Evolutionary conservation across 1,140 invertebrate species (phyloP), one percentile per base, ranked within the genome.

Genomic region (Tenebrio molitor): DNA sequence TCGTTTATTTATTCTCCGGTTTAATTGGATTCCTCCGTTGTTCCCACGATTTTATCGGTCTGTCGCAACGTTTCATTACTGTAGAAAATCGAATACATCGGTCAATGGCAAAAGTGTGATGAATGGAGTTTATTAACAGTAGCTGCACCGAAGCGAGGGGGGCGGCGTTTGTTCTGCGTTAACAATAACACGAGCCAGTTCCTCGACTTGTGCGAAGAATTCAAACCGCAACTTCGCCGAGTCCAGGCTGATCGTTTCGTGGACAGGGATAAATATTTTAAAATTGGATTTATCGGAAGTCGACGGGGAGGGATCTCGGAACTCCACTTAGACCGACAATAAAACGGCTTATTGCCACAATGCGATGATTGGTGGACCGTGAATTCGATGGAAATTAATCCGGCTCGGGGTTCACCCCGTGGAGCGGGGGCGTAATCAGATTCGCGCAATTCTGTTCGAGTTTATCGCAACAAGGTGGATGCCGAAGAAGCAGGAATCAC

Each of bases 361-460:
- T 58, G 23, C 10, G 23, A 29, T 58, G 23, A 58, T 1, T 58
- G 50, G 1, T 58, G 50, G 50, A 14, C 21, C 50, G 50, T 58
- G 50, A 58, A 58, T 58, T 29, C 15, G 50, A 58, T 58, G 50
- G 50, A 58, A 58, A 58, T 58, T 58, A 58, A 58, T 58, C 50
- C 21, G 50, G 12, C 29, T n/a, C 23, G n/a, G 12, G 15, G 21
- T 58, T 58, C 14, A 21, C 44, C 6, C 36, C 36, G 5, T 12
- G 5, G 12, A 39, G 36, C 2, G 12, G 12, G 4, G 12, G 12
- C n/a, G 36, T 39, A 39, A 39, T 39, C 36, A 39, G 36, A 53
- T 21, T 53, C 46, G 19, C 46, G 2, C 50, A 23, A 58, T 58
- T 58, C 8, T 29, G 19, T 58, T 29, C 8, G 25, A 29, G 25